Conservation (phyloP, 2,113 vertebrate species). For the Rynchops niger region DNA sequence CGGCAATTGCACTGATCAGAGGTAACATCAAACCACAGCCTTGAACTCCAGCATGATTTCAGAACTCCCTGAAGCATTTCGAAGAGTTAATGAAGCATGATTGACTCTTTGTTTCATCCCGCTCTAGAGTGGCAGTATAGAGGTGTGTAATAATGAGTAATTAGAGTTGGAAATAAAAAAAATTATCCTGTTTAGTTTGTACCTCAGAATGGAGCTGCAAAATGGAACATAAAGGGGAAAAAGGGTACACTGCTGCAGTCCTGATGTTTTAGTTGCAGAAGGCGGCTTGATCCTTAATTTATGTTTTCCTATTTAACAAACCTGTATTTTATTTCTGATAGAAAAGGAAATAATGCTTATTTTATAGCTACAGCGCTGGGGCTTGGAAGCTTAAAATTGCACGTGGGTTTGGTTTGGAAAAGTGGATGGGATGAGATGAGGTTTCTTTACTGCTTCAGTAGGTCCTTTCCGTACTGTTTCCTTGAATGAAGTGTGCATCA, state of each 20-base stretch:
- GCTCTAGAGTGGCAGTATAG: not conserved
- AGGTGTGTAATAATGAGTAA: not conserved
- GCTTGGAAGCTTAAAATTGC: not conserved
- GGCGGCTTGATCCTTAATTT: not conserved
- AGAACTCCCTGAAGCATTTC: constrained; percentile 17
- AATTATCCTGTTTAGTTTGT: not conserved
- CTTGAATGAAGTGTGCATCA: not conserved
- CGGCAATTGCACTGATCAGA: constrained; percentile 5
- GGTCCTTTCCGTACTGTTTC: not conserved
- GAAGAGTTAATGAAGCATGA: constrained; percentile 28
- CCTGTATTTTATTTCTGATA: not conserved
- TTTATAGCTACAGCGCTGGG: not conserved
- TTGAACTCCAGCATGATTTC: not conserved
- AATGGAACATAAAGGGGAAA: not conserved
- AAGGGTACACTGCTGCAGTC: not conserved
- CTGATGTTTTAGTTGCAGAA: not conserved
- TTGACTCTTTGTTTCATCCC: constrained; percentile 19
- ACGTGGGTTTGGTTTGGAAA: not conserved
- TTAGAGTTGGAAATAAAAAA: not conserved
- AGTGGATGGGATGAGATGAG: not conserved
- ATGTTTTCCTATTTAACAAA: not conserved
- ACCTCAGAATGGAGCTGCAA: not conserved
- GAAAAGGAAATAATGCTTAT: not conserved
- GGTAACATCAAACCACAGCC: not conserved
- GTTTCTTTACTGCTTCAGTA: not conserved